Base-by-base conservation (phyloP, 2,113 vertebrate genomes). In the Pygoscelis antarcticus region DNA sequence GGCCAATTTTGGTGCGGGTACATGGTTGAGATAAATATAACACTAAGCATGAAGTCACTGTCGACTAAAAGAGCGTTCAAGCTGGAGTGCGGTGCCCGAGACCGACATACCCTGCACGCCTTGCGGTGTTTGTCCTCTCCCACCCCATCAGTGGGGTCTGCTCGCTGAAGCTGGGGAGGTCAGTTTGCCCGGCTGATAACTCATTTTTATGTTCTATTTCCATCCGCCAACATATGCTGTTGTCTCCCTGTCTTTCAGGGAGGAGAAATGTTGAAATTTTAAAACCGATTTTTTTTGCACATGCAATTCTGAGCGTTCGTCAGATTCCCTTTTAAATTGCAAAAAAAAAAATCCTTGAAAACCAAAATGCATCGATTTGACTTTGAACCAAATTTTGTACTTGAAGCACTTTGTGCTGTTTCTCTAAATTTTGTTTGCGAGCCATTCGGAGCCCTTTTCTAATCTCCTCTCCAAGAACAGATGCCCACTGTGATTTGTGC, bases 71-170 rank as follows among this genome's bases (percentile, higher is more conserved):
- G 78, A 70, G 78, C 1, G 3, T 51, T 78, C 26, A 79, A 9
- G 55, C 52, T 76, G 81, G 78, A 51, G 44, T 5, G 1, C 1
- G 2, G 51, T 83, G 51, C 44, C 42, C 4, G 65, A 62, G 42
- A 44, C 62, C 1, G 1, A 42, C 8, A 1, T 34, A 19, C 46
- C 46, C 61, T 21, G 74, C 42, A 8, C 0, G 0, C 38, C 46
- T 36, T 8, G 34, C 4, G 2, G 75, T 46, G 47, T 58, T 62
- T 75, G 38, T 85, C 57, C 69, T 71, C 23, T 76, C 49, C 70
- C 87, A n/a, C 47, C 40, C 60, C 60, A 2, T n/a, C 3, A 2
- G 46, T 40, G 70, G 9, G 23, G 4, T 19, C 51, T 75, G 76
- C 55, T 81, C 2, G 5, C 76, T 55, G 54, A 32, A 69, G 36